Percentiles rank a stretch among this genome's conserved stretches.
These are phyloP conservation scores for Gavialis gangeticus DNA, from an alignment of 2,113 vertebrate genomes.

Conservation along the genomic window DNA sequence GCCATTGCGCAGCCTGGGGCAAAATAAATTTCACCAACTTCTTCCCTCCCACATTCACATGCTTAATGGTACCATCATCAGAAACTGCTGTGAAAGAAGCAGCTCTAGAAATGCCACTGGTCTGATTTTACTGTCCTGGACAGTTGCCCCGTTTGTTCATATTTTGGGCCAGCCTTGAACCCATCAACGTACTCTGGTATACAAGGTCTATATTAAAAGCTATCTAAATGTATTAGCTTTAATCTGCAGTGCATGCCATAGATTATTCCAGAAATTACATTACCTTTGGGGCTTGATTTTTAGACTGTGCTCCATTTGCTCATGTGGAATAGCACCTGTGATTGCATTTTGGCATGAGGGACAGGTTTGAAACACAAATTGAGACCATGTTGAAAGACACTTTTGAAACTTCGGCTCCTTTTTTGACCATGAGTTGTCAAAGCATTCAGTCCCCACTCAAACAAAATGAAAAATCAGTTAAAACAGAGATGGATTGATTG, in stretches of 20 bases:
- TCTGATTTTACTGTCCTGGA: too few relatives aligned
- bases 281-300: not conserved
- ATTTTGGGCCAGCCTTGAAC: too few relatives aligned
- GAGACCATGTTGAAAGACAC: not conserved
- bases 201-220: not conserved
- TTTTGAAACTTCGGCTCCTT: not conserved
- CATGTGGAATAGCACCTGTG: not conserved
- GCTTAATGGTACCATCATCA: too few relatives aligned
- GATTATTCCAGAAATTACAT: not conserved
- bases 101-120: too few relatives aligned
- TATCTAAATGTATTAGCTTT: not conserved
- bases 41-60: too few relatives aligned
- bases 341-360: not conserved
- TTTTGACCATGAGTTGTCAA: not conserved
- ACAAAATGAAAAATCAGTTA: not conserved
- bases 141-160: too few relatives aligned
- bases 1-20: too few relatives aligned
- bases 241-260: not conserved
- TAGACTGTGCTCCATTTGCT: not conserved
- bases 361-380: not conserved
- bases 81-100: too few relatives aligned
- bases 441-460: not conserved
- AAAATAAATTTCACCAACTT: too few relatives aligned
- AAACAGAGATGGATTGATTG: not conserved
- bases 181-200: too few relatives aligned